Conservation (phyloP, 1,140 invertebrate genomes). For the Ericerus pela region DNA sequence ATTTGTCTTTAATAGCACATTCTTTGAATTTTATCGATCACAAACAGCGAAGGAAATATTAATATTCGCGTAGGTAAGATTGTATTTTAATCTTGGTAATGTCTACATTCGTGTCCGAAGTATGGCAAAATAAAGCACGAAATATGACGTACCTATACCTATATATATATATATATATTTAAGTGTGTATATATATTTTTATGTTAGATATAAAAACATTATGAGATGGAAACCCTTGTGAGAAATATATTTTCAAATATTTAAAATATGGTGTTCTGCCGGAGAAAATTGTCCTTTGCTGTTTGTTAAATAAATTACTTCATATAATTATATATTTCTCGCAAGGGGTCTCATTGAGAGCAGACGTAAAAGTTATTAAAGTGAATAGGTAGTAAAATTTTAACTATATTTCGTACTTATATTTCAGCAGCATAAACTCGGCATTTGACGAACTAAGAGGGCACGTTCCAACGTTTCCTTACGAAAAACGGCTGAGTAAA, state of each 20-base stretch:
- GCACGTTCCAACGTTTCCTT: conserved; percentile 96
- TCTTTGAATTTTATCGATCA: no score
- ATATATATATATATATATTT: background rate
- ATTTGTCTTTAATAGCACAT: no score
- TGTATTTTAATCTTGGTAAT: no score
- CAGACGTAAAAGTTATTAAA: background rate
- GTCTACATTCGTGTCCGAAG: background rate
- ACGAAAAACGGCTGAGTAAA: conserved; percentile 92
- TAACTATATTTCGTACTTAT: conserved; percentile 11
- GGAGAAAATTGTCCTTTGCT: no score
- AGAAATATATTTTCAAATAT: no score
- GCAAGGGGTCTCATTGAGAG: conserved; percentile 3
- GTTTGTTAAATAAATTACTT: background rate
- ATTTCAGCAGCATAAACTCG: conserved; percentile 90
- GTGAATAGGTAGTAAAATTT: background rate
- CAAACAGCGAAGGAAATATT: background rate
- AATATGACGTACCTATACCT: background rate
- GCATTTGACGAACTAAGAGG: conserved; percentile 89
- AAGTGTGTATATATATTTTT: no score
- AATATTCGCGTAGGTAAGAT: background rate
- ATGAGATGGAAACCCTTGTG: no score
- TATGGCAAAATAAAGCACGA: background rate
- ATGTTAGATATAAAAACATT: no score
- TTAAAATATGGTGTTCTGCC: no score
- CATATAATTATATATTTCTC: conserved; percentile 11